phyloP scores from a whole-genome alignment of 1,140 invertebrate species.

The Delia radicum region DNA sequence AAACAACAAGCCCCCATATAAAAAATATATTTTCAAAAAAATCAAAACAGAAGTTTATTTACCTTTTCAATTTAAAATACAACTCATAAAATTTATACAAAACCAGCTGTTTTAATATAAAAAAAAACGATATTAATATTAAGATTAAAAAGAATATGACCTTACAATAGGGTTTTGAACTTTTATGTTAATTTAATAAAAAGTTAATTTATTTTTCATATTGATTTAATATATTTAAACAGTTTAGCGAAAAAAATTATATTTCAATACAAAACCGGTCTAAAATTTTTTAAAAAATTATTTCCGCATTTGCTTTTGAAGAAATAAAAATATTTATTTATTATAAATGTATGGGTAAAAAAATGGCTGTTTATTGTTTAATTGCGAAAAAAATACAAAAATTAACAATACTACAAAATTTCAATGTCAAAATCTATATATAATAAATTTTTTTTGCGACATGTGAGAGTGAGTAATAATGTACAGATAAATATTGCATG shows the following conservation, averaged over 20 bases:
- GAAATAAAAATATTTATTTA: neutral
- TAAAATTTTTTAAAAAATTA: neutral
- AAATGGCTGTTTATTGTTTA: neutral
- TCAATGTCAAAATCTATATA: neutral
- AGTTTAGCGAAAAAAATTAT: neutral
- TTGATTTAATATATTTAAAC: neutral
- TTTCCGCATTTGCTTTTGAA: neutral
- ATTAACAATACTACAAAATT: neutral
- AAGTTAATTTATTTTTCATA: neutral
- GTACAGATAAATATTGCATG: too few species aligned
- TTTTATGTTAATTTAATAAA: slow-evolving; percentile 9
- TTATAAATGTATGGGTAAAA: neutral
- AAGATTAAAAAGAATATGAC: neutral
- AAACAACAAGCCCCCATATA: neutral
- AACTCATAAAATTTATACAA: neutral
- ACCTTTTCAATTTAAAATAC: neutral
- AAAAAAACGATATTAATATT: neutral
- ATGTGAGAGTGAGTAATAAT: too few species aligned
- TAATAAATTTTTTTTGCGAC: too few species aligned
- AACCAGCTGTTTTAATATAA: neutral
- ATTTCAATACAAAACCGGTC: neutral
- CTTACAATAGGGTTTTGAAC: slow-evolving; percentile 1
- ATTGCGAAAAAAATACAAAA: neutral
- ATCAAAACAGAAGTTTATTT: neutral
- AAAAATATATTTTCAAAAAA: neutral